Percentiles rank a stretch among this genome's conserved stretches.
Evolutionary conservation across 2,888 invertebrate genomes (phyloP).

Genomic region (Pseudococcus viburni): DNA sequence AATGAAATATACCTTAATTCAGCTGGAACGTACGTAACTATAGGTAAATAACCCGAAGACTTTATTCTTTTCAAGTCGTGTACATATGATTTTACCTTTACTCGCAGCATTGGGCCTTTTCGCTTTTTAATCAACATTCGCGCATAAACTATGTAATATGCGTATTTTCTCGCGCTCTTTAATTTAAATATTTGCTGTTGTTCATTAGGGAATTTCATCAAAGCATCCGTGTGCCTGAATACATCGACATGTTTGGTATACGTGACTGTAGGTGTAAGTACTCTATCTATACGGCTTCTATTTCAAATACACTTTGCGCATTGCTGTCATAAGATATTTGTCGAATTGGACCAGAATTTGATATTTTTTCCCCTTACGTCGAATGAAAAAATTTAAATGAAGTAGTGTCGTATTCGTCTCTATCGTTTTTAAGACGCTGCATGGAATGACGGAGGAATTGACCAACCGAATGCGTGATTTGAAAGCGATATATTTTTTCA

Average conservation of each 20-base stretch:
- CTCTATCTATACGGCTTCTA: not conserved
- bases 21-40: not conserved
- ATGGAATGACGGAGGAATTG: not conserved
- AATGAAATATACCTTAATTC: not conserved
- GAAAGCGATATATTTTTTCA: not conserved
- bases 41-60: not conserved
- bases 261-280: not conserved
- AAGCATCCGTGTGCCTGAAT: constrained; percentile 22
- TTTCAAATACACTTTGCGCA: not conserved
- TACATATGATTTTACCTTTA: not conserved
- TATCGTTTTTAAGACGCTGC: not conserved
- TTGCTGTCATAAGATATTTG: too few species aligned
- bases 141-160: not conserved
- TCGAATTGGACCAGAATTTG: not conserved
- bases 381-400: not conserved
- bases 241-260: constrained; percentile 22
- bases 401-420: too few species aligned
- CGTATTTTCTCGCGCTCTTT: constrained; percentile 27
- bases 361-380: not conserved
- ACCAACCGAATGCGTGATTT: not conserved
- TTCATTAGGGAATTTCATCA: constrained; percentile 47
- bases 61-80: constrained; percentile 18
- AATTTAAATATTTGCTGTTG: constrained; percentile 44
- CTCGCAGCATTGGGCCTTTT: constrained; percentile 28
- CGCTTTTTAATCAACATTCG: constrained; percentile 33